Base-by-base conservation (phyloP, 2,113 vertebrate species). In the Podocnemis expansa region DNA sequence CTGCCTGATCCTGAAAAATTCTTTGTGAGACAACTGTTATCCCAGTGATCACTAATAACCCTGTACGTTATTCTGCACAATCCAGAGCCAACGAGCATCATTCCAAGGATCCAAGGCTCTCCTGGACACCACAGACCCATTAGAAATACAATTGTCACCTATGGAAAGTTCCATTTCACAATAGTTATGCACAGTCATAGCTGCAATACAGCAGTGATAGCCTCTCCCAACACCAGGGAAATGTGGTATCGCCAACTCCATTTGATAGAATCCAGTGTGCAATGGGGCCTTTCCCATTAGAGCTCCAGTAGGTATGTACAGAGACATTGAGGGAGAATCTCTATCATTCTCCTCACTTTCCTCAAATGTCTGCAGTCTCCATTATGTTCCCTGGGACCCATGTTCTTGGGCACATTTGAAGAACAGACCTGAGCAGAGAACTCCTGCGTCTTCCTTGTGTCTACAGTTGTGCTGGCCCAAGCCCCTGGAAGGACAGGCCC, bases 391-490 rank as follows among this genome's bases (percentile, higher is more conserved):
- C 73, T 38, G 5, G 31, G 22, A 60, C 45, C 1, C 14, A 47
- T 43, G 54, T 45, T 45, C 79, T 56, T 5, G 38, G 3, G 13
- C 41, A 17, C 31, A 31, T 19, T 5, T 25, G 5, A 12, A 67
- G 45, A 78, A 51, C 86, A 81, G 47, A 97, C 97, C 96, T 5
- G 94, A 96, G n/a, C 97, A 97, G 78, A 97, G 87, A 2, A 97
- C 95, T 19, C 97, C 96, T 2, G 97, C 96, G 31, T 97, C 96
- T 16, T 97, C 96, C 60, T 96, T 97, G 76, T 97, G 97, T 41
- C 92, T 89, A 58, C 97, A 97, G 4, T 98, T 97, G 78, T 98
- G 97, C 27, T 85, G 89, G 4, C 97, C 97, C 97, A 97, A 97
- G 1, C 63, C 79, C 6, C 95, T 96, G 3, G 97, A 97, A 43